A percentile compares a stretch with the other conserved stretches of the same genome.
Conservation (phyloP, 1,140 invertebrate genomes). For the Agrilus planipennis region DNA sequence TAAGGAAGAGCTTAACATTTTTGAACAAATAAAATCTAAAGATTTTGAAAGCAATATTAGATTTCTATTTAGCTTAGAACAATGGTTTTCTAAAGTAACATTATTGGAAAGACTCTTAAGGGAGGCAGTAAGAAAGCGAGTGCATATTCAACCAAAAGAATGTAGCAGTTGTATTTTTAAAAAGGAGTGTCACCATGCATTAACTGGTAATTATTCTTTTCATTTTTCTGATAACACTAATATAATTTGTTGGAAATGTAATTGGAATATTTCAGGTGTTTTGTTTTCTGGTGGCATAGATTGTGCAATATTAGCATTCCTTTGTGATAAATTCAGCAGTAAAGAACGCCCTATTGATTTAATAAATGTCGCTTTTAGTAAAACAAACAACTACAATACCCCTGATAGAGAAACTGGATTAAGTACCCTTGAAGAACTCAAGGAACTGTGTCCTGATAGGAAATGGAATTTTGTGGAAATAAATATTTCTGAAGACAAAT, state of each 20-base stretch:
- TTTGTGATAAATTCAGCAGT: slow-evolving; percentile 64
- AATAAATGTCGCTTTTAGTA: slow-evolving; percentile 92
- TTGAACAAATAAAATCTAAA: no score
- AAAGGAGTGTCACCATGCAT: slow-evolving; percentile 30
- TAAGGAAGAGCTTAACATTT: no score
- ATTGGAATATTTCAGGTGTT: slow-evolving; percentile 69
- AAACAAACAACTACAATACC: slow-evolving; percentile 45
- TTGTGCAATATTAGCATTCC: slow-evolving; percentile 74
- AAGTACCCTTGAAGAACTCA: slow-evolving; percentile 61
- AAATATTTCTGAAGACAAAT: slow-evolving; percentile 59
- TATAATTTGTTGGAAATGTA: no score
- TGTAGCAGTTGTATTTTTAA: slow-evolving; percentile 50
- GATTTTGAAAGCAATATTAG: no score
- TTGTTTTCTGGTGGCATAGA: slow-evolving; percentile 95
- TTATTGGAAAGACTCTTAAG: slow-evolving; percentile 40
- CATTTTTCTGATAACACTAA: no score
- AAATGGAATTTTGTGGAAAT: slow-evolving; percentile 50
- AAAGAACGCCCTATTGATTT: slow-evolving; percentile 71
- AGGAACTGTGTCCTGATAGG: slow-evolving; percentile 51
- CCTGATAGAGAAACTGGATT: slow-evolving; percentile 73
- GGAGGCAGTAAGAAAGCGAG: slow-evolving; percentile 48
- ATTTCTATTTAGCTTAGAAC: no score
- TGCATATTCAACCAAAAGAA: slow-evolving; percentile 48
- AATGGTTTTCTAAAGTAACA: slow-evolving; percentile 15
- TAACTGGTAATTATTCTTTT: no score